Evolutionary conservation across 2,113 vertebrate species (phyloP), one percentile per base, ranked within the genome.

Genomic region (Merops nubicus): DNA sequence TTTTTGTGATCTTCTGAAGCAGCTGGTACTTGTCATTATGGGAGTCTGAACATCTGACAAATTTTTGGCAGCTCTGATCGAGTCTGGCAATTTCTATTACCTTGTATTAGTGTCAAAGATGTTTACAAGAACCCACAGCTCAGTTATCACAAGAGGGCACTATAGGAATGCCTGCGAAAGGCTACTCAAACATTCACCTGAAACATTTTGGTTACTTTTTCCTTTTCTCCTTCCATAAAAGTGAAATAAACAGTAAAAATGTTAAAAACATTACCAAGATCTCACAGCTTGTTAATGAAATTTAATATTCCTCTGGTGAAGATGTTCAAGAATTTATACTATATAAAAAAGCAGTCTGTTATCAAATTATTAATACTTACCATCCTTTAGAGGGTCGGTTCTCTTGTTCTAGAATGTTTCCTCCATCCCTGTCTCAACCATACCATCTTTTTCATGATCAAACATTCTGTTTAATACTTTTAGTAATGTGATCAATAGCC

Each of bases 71-170:
- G 38, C 15, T 85, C 56, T 81, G 31, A 62, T 56, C 16, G n/a
- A 53, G 36, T 26, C 48, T 93, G 69, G 9, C 8, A 73, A 85
- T 69, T 76, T 70, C n/a, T 79, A 53, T 88, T 86, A 89, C 33
- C 81, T 79, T 67, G 4, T 70, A 56, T 76, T 76, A 20, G n/a
- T 62, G 15, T 69, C 48, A 76, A 65, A 68, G 26, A 26, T 9
- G 29, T 76, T 88, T 89, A 79, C 19, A 82, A 75, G 81, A 60
- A 28, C 53, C 40, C 68, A 68, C 8, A 60, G 31, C 28, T 89
- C 43, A 78, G 23, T 87, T 89, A 88, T 68, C 89, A 95, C 60
- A 94, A 87, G 84, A 93, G 93, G 93, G 84, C 89, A 85, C 80
- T 91, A 28, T n/a, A 91, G 25, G 84, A 91, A 95, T 87, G 16